Conservation (phyloP, 2,797 vertebrate genomes). For the Lithobates sylvaticus region DNA sequence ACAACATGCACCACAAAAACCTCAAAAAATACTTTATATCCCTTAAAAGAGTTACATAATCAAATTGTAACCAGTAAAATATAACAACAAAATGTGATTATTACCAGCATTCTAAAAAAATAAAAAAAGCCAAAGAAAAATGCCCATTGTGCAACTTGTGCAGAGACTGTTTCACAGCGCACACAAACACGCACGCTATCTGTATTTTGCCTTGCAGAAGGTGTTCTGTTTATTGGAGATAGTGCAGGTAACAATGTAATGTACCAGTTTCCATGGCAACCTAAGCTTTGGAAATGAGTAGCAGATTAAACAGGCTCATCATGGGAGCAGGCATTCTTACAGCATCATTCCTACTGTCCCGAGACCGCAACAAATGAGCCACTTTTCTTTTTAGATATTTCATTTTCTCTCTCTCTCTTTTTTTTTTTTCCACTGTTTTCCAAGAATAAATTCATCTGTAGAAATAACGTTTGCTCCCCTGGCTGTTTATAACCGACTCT, state of each 20-base stretch:
- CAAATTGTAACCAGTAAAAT: conserved; percentile 45
- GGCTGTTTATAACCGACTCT: conserved; percentile 51
- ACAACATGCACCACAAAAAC: background rate
- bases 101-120: conserved; percentile 57
- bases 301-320: conserved; percentile 71
- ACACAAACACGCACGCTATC: conserved; percentile 40
- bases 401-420: conserved; percentile 8
- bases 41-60: conserved; percentile 2
- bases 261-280: conserved; percentile 76
- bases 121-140: conserved; percentile 60
- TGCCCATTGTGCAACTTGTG: conserved; percentile 50
- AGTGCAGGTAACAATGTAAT: conserved; percentile 70
- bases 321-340: conserved; percentile 71
- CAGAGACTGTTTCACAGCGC: conserved; percentile 31
- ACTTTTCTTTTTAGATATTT: conserved; percentile 52
- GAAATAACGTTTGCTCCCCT: conserved; percentile 53
- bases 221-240: conserved; percentile 67
- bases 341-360: conserved; percentile 60
- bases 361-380: conserved; percentile 58
- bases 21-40: background rate
- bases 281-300: conserved; percentile 72
- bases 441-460: conserved; percentile 59
- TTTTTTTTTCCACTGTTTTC: background rate
- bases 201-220: conserved; percentile 68
- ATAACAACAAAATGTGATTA: conserved; percentile 59